A percentile compares a stretch with the other conserved stretches of the same genome.
Conservation (phyloP, 2,113 vertebrate species). For the Ctenomys sociabilis region DNA sequence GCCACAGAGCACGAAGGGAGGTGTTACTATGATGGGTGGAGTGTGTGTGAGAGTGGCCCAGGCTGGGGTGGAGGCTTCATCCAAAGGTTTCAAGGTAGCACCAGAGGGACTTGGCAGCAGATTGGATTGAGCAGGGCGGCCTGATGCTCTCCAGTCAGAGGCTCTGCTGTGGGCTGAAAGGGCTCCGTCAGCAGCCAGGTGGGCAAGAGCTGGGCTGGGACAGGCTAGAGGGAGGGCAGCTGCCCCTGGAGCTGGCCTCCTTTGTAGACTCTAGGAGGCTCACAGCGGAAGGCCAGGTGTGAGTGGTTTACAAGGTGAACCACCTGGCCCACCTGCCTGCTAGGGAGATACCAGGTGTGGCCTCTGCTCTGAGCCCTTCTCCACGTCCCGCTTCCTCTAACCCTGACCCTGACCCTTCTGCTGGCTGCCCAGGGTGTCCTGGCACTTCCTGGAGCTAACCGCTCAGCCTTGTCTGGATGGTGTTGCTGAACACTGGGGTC, state of each 20-base stretch:
- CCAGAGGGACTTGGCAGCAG: neutral
- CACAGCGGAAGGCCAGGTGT: neutral
- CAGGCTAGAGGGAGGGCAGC: neutral
- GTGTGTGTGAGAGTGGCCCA: neutral
- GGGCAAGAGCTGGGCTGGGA: neutral
- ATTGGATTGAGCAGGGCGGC: fast-evolving
- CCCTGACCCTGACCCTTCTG: neutral
- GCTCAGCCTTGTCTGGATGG: neutral
- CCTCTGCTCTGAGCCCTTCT: neutral
- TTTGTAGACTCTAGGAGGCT: neutral
- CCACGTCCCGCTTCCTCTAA: neutral
- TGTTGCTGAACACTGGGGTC: neutral
- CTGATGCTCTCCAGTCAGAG: neutral
- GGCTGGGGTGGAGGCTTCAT: neutral
- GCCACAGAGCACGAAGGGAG: neutral
- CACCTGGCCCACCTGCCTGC: neutral
- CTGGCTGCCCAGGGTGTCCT: neutral
- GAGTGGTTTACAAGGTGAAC: too few species aligned
- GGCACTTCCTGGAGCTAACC: neutral
- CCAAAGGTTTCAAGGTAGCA: fast-evolving
- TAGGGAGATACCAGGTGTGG: fast-evolving
- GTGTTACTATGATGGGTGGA: neutral
- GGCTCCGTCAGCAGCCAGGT: neutral
- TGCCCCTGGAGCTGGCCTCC: neutral
- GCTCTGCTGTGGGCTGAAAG: fast-evolving